phyloP scores from a whole-genome alignment of 2,797 vertebrate genomes.

The Tadarida brasiliensis region DNA sequence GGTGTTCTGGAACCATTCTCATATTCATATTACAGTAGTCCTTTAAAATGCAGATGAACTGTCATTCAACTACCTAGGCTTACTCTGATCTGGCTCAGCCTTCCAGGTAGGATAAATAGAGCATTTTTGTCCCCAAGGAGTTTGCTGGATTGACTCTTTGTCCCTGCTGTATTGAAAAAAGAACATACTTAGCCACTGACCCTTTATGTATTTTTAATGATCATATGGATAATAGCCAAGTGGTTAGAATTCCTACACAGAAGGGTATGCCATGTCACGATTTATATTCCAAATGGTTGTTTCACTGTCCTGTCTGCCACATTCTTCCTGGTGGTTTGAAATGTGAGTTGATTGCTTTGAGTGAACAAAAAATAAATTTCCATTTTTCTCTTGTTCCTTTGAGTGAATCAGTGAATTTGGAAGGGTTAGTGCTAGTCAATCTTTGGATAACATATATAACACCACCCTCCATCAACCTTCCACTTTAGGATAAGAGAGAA shows the following conservation, averaged over 20 bases:
- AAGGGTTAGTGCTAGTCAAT: conserved; percentile 24
- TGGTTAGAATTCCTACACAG: conserved; percentile 27
- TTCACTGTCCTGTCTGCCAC: neutral
- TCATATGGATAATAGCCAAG: neutral
- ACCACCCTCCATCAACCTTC: neutral
- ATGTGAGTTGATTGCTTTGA: conserved; percentile 38
- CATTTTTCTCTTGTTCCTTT: conserved; percentile 36
- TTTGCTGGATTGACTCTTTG: neutral
- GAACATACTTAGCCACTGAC: neutral
- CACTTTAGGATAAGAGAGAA: neutral
- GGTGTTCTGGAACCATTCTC: neutral
- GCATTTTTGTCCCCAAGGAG: neutral
- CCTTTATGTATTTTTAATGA: conserved; percentile 45
- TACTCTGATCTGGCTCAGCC: conserved; percentile 9
- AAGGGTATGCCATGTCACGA: neutral
- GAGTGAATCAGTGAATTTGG: conserved; percentile 7
- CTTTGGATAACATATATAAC: conserved; percentile 16
- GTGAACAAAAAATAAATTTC: conserved; percentile 23
- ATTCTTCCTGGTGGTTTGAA: conserved; percentile 2
- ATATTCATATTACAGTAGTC: neutral
- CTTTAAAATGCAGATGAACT: conserved; percentile 57
- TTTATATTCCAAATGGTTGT: conserved; percentile 26
- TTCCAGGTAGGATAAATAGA: conserved; percentile 14
- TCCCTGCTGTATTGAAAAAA: neutral
- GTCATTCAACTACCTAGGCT: neutral